These are phyloP conservation scores for Hestina assimilis DNA, from an alignment of 1,140 invertebrate genomes.

Conservation along the genomic window DNA sequence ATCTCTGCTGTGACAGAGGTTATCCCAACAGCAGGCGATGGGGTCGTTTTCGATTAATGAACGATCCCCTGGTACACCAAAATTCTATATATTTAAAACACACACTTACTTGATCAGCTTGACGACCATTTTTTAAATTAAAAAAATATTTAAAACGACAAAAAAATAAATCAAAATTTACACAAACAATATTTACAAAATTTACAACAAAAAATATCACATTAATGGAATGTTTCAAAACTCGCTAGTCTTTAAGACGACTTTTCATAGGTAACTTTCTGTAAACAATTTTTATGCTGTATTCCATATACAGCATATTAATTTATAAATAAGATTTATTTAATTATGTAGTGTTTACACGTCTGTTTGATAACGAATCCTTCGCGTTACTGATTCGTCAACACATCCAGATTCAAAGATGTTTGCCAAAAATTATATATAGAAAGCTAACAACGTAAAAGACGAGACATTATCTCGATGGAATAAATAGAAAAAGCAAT, in stretches of 20 bases:
- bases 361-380: slow-evolving; percentile 27
- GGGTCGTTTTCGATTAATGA: no score
- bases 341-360: slow-evolving; percentile 18
- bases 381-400: slow-evolving; percentile 32
- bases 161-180: slow-evolving; percentile 16
- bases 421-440: slow-evolving; percentile 54
- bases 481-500: slow-evolving; percentile 3
- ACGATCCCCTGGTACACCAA: no score
- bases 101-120: slow-evolving; percentile 48
- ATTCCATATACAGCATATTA: slow-evolving; percentile 58
- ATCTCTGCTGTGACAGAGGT: no score
- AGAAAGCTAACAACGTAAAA: slow-evolving; percentile 44
- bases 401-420: slow-evolving; percentile 21
- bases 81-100: not conserved
- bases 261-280: slow-evolving; percentile 48
- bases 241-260: slow-evolving; percentile 32
- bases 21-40: no score
- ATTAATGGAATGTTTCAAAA: slow-evolving; percentile 45
- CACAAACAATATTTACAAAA: slow-evolving; percentile 13
- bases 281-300: slow-evolving; percentile 47
- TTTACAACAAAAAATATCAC: slow-evolving; percentile 38
- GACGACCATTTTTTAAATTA: slow-evolving; percentile 47
- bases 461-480: slow-evolving; percentile 20
- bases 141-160: not conserved
- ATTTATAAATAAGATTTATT: slow-evolving; percentile 18